Evolutionary conservation across 2,888 invertebrate species (phyloP), one percentile per base, ranked within the genome.

Genomic region (Protonemura montana): DNA sequence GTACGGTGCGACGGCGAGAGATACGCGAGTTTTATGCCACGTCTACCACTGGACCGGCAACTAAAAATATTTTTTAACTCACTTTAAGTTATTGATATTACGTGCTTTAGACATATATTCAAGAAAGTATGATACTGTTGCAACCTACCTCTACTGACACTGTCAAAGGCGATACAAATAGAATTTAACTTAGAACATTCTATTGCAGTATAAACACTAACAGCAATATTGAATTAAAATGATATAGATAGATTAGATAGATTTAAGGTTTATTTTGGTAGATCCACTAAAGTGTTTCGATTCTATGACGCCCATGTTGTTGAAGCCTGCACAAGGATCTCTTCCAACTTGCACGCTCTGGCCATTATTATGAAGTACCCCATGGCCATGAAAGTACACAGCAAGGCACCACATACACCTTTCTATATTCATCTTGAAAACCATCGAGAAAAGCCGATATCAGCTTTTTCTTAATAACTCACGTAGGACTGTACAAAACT

Each of bases 381-480:
- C 1, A 10, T 59, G 2, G 59, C 16, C 21, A 10, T 59, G 21
- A 13, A 59, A 59, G 13, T 21, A 59, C 59, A 59, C 59, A 21
- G 6, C 16, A 59, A 3, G 6, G 21, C 21, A 59, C 59, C 59
- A 21, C 35, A 10, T 59, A 59, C 59, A 21, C 59, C 21, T 35
- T 3, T 35, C 35, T 59, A 59, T 59, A 59, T 2, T 21, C 13
- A 2, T 59, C 21, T 10, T 59, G 59, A 7, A 21, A 59, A 59
- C 35, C 59, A 59, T 59, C 59, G 59, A 21, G 59, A 59, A 59
- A 59, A 59, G 59, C 59, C 59, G 59, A 59, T 59, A 59, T 59
- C 59, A 59, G 59, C 59, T 16, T 10, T 59, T 59, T 59, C 35
- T 35, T 35, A 35, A 35, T 35, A 35, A 35, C 35, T 35, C 3